Evolutionary conservation across 2,113 vertebrate genomes (phyloP).

Genomic region (Meles meles): DNA sequence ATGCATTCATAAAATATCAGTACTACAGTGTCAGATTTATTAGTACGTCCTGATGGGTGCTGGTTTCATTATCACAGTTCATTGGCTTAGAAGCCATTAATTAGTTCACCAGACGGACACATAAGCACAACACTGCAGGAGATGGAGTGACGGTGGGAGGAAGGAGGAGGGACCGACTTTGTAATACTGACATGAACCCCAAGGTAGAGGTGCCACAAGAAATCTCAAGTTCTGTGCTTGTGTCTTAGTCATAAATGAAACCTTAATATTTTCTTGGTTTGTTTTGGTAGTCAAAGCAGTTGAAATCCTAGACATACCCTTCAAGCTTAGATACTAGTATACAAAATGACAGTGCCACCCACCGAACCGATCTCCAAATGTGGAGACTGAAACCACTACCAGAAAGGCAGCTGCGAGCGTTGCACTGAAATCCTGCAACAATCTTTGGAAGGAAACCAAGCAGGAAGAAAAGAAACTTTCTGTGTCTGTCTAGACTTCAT

Average conservation of each 20-base stretch:
- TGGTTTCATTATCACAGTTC: neutral
- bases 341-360: neutral
- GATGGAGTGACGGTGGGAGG: neutral
- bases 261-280: neutral
- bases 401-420: neutral
- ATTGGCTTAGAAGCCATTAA: neutral
- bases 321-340: neutral
- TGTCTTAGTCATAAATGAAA: neutral
- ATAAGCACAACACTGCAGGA: neutral
- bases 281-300: neutral
- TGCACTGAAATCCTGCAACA: neutral
- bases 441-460: slow-evolving; percentile 50
- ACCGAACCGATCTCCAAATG: neutral
- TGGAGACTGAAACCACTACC: neutral
- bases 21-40: neutral
- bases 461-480: slow-evolving; percentile 32
- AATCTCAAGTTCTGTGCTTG: neutral
- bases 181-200: neutral
- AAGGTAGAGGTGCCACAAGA: neutral
- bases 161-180: neutral
- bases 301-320: slow-evolving; percentile 35
- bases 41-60: neutral
- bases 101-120: neutral
- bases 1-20: neutral
- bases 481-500: slow-evolving; percentile 66